Percentiles rank a stretch among this genome's conserved stretches.
Conservation (phyloP, 2,797 vertebrate genomes). For the Gallirallus australis region DNA sequence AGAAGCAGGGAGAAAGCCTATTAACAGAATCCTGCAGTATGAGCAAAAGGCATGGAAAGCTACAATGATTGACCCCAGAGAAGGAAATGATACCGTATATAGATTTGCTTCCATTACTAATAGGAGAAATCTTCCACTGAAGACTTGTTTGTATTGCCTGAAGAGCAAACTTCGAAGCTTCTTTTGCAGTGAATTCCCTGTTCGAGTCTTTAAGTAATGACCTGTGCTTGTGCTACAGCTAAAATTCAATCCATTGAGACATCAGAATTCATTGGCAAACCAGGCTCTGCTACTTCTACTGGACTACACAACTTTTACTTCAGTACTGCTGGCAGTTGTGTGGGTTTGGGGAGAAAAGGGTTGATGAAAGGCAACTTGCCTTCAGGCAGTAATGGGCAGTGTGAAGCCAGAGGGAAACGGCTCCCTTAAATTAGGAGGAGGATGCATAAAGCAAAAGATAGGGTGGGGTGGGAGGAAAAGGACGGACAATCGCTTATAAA, state of each 20-base stretch:
- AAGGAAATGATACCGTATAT: not conserved
- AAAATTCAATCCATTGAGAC: not conserved
- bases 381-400: not conserved
- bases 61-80: not conserved
- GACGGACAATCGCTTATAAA: not conserved
- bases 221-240: not conserved
- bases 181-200: not conserved
- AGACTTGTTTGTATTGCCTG: not conserved
- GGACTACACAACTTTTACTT: not conserved
- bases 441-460: not conserved
- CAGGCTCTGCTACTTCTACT: accelerated
- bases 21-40: not conserved
- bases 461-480: not conserved
- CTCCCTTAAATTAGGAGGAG: not conserved
- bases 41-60: not conserved
- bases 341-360: not conserved
- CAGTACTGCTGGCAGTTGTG: not conserved
- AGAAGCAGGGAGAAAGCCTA: not conserved
- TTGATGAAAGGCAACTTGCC: not conserved
- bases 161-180: not conserved
- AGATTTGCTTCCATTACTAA: not conserved
- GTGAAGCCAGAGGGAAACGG: not conserved
- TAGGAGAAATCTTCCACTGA: not conserved
- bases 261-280: not conserved
- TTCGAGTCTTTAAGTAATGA: not conserved